Percentiles rank a stretch among this genome's conserved stretches.
These are phyloP conservation scores for Nowickia ferox DNA, from an alignment of 2,888 invertebrate genomes.

Conservation along the genomic window DNA sequence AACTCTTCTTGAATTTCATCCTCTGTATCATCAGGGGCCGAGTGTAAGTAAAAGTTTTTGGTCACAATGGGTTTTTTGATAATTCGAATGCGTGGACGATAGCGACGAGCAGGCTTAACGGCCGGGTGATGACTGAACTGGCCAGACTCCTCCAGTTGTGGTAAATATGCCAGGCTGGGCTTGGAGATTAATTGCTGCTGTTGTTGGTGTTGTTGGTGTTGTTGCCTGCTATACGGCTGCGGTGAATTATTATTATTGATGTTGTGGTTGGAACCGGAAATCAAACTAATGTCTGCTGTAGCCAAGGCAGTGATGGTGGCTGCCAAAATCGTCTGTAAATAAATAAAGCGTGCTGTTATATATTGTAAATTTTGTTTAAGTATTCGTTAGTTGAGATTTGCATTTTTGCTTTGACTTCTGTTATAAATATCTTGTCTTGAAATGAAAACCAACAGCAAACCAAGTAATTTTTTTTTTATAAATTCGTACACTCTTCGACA, in stretches of 20 bases:
- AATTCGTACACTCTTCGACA: too few species aligned
- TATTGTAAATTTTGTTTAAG: neutral
- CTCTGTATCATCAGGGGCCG: constrained; percentile 82
- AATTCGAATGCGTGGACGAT: constrained; percentile 77
- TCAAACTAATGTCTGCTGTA: constrained; percentile 77
- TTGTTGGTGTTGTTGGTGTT: constrained; percentile 49
- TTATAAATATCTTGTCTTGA: neutral
- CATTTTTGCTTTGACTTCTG: neutral
- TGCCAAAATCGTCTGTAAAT: constrained; percentile 76
- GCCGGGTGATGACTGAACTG: constrained; percentile 38
- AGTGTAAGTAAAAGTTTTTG: constrained; percentile 82
- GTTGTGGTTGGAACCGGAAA: constrained; percentile 76
- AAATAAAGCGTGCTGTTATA: neutral
- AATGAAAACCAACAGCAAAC: too few species aligned
- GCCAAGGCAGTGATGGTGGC: constrained; percentile 72
- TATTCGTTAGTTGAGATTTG: neutral
- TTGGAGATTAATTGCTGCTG: constrained; percentile 63
- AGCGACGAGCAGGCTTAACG: constrained; percentile 73
- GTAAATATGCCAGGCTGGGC: constrained; percentile 75
- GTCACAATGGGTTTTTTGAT: constrained; percentile 80
- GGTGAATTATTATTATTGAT: constrained; percentile 24
- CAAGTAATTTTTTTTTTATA: too few species aligned
- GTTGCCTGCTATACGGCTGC: constrained; percentile 25
- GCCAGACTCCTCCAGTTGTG: constrained; percentile 62
- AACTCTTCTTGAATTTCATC: constrained; percentile 81